Evolutionary conservation across 2,113 vertebrate genomes (phyloP).

Genomic region (Callipepla californica): DNA sequence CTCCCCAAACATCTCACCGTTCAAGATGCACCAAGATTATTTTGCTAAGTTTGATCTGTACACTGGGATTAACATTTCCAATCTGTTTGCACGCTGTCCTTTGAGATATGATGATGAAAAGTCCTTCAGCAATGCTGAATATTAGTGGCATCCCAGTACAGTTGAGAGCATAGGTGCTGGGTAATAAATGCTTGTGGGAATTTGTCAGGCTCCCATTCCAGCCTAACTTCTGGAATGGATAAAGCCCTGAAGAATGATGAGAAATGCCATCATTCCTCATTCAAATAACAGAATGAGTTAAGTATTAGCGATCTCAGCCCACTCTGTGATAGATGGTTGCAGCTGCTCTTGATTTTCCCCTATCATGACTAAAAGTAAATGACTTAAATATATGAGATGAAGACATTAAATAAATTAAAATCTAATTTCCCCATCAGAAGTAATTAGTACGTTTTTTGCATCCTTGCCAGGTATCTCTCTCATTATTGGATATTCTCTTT

Average conservation of each 20-base stretch:
- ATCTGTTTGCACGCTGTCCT: neutral
- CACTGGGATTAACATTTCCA: neutral
- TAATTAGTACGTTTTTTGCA: neutral
- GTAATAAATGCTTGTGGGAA: neutral
- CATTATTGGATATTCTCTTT: conserved; percentile 9
- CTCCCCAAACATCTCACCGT: neutral
- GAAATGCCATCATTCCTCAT: neutral
- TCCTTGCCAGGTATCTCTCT: conserved; percentile 27
- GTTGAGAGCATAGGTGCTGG: neutral
- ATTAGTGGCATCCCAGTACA: neutral
- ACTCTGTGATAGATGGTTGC: neutral
- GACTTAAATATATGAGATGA: conserved; percentile 25
- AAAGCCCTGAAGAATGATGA: neutral
- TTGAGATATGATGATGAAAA: neutral
- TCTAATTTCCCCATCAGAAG: conserved; percentile 29
- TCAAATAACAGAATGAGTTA: neutral
- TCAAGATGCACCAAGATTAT: neutral
- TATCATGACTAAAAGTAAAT: conserved; percentile 9
- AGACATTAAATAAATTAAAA: conserved; percentile 44
- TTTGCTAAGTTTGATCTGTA: neutral
- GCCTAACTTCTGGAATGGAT: neutral
- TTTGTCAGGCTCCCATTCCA: neutral
- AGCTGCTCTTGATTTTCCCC: conserved; percentile 23
- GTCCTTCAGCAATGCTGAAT: neutral
- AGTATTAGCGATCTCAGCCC: neutral